Base-by-base conservation (phyloP, 1,140 invertebrate genomes). In the Cydia splendana region DNA sequence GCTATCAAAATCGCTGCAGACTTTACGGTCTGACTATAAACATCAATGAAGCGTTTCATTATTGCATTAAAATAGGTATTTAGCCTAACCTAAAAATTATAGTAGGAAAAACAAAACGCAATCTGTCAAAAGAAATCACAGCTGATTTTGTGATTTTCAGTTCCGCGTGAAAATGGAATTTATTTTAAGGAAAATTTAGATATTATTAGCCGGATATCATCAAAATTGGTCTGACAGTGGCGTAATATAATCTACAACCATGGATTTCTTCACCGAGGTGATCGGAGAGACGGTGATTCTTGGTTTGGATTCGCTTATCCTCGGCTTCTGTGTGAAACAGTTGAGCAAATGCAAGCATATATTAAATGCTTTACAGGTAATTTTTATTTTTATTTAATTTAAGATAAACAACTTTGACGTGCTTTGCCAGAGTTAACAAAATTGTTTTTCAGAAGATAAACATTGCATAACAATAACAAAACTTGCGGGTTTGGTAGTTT, bases 271-370 rank as follows among this genome's bases (percentile, higher is more conserved):
- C 69, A 91, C 90, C 13, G 91, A 93, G 79, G 81, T 93, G 53
- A 88, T 92, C 77, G 94, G 95, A 10, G 96, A 97, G 94, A 91
- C 94, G 48, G 90, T 97, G 76, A 94, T 95, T 12, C 89, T 97
- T n/a, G 95, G 96, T 53, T 92, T 97, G 69, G 96, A 97, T 86
- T 93, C 95, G 10, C 82, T 97, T 48, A 95, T 97, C 79, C 94
- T 97, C 73, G 95, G 95, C 5, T 92, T 96, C 42, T 97, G 96
- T 84, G 90, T 96, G 7, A 95, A 94, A 83, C 95, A 96, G 88
- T 96, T 96, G 90, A 95, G 95, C 82, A 94, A 95, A 87, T 96
- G 95, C 88, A 96, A 95, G 91, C 95, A 94, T 87, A 95, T 95
- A 2, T 91, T 96, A 53, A 91, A 93, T 74, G 93, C 95, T 78